These are phyloP conservation scores for Felis chaus DNA, from an alignment of 2,113 vertebrate genomes.

Conservation along the genomic window DNA sequence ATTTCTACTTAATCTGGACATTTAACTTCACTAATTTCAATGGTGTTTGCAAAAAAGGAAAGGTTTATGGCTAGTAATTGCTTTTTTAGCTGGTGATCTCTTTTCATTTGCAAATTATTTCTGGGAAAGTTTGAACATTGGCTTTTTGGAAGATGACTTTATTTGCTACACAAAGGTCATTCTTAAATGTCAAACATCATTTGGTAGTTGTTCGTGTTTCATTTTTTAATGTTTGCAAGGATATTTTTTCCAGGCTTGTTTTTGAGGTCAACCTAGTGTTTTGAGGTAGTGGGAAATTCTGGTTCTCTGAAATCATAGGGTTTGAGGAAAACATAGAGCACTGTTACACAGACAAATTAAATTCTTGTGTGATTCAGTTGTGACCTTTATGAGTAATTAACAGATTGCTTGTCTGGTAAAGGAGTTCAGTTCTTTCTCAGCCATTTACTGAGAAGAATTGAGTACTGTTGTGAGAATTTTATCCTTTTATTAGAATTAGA, in stretches of 20 bases:
- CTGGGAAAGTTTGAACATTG: constrained; percentile 70
- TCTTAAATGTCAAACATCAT: constrained; percentile 74
- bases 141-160: constrained; percentile 62
- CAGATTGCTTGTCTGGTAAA: constrained; percentile 35
- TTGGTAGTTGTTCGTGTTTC: constrained; percentile 22
- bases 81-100: constrained; percentile 1
- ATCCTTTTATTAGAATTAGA: not conserved
- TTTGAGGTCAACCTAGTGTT: constrained; percentile 34
- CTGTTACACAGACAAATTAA: constrained; percentile 48
- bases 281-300: constrained; percentile 51
- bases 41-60: constrained; percentile 21
- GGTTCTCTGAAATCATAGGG: constrained; percentile 27
- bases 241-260: constrained; percentile 52
- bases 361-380: constrained; percentile 13
- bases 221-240: constrained; percentile 38
- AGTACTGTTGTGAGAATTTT: constrained; percentile 39
- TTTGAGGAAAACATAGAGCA: constrained; percentile 55
- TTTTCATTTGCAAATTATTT: constrained; percentile 72
- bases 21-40: constrained; percentile 62
- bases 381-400: constrained; percentile 64
- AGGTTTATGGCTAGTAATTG: constrained; percentile 32
- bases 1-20: constrained; percentile 59
- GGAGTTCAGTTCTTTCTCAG: constrained; percentile 52
- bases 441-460: constrained; percentile 58
- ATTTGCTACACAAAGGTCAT: constrained; percentile 61